phyloP scores from a whole-genome alignment of 1,140 invertebrate species.

The Brachystomella parvula region DNA sequence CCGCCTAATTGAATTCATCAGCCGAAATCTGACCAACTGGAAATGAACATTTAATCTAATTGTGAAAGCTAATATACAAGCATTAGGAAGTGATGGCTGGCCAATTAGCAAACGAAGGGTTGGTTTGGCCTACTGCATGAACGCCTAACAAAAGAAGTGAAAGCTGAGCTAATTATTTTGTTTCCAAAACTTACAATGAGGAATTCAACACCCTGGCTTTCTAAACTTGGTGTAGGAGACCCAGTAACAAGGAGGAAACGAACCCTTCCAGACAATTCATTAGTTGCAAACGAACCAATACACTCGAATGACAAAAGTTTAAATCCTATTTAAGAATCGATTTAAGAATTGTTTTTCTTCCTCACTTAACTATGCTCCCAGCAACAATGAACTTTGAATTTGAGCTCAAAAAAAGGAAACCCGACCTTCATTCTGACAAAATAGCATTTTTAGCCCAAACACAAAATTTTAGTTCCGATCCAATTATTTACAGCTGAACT shows the following conservation, averaged over 20 bases:
- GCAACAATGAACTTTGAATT: no score
- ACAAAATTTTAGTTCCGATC: neutral
- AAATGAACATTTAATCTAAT: neutral
- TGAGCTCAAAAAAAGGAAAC: no score
- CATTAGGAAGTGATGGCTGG: neutral
- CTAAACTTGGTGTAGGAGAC: neutral
- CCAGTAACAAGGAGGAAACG: no score
- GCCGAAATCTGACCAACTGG: neutral
- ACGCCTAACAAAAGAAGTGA: conserved; percentile 3
- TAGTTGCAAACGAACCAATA: neutral
- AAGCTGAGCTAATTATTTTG: conserved; percentile 12
- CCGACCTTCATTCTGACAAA: no score
- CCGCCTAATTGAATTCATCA: neutral
- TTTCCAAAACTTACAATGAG: conserved; percentile 6
- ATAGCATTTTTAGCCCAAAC: neutral
- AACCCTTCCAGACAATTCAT: neutral
- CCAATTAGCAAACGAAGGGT: neutral
- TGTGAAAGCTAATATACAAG: neutral
- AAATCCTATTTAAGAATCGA: conserved; percentile 1
- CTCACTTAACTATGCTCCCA: neutral
- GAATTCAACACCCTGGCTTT: neutral
- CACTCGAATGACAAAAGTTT: neutral
- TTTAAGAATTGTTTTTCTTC: neutral
- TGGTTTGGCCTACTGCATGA: neutral
- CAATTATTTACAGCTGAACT: neutral